Evolutionary conservation across 2,113 vertebrate genomes (phyloP), one percentile per base, ranked within the genome.

Genomic region (Phalacrocorax carbo): DNA sequence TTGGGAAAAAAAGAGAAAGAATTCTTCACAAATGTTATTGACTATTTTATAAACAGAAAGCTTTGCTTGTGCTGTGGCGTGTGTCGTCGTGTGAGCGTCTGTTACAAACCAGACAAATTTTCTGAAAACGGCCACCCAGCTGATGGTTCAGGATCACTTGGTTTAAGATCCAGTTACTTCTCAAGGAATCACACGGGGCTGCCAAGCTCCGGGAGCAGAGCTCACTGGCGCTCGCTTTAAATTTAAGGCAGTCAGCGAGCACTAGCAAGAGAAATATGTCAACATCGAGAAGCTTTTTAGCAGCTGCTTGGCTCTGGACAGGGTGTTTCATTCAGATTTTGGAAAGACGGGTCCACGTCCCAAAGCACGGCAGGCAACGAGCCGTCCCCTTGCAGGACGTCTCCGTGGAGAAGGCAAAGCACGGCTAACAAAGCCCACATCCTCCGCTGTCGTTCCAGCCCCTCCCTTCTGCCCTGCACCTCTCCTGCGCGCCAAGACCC

Each of bases 1-100:
- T 97, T 98, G 97, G 95, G 77, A 87, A 78, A 82, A 84, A 38
- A 38, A 38, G 11, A 10, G 38, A 87, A 70, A 65, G 2, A 72
- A 86, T 71, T 95, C 95, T 54, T 88, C 52, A 61, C 71, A 49
- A 94, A 86, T 32, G 42, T 54, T 95, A 34, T 6, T 20, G 90
- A 75, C 8, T 84, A 11, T 69, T 96, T 94, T 49, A 48, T 66
- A 80, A 95, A 40, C 60, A 72, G 93, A 77, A 77, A 90, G 85
- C 80, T 81, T 26, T 65, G 73, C 80, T 75, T 62, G 65, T 13
- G 17, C 90, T 48, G 46, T 20, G 65, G 5, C 9, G 55, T 34
- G 68, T 54, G 80, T 46, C 87, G 23, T 10, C 10, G 17, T 6
- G n/a, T 1, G 18, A 60, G 82, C 6, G 65, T 2, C 88, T 88